phyloP scores from a whole-genome alignment of 2,888 invertebrate genomes.

The Drosophila fulvimacula region DNA sequence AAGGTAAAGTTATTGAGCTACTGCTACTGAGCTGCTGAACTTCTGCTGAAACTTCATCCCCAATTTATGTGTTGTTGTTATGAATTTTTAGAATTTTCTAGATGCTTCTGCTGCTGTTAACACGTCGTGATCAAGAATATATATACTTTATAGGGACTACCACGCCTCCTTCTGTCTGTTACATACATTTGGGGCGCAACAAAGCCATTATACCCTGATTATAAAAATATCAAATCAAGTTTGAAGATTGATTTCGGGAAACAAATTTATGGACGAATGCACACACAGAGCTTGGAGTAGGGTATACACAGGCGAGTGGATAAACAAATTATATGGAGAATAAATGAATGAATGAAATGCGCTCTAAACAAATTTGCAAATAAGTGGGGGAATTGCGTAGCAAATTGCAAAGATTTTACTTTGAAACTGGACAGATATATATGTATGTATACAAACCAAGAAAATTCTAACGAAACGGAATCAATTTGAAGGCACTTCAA shows the following conservation, averaged over 20 bases:
- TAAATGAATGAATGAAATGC: constrained; percentile 30
- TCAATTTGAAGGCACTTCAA: constrained; percentile 41
- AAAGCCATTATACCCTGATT: too few relatives aligned
- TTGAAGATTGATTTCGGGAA: not conserved
- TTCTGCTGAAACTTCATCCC: too few relatives aligned
- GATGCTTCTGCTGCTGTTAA: too few relatives aligned
- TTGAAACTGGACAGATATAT: constrained; percentile 29
- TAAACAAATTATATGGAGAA: constrained; percentile 37
- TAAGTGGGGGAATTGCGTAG: constrained; percentile 22
- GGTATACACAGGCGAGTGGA: constrained; percentile 2
- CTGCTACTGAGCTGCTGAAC: too few relatives aligned
- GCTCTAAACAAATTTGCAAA: constrained; percentile 36
- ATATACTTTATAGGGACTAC: too few relatives aligned
- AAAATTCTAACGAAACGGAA: constrained; percentile 33
- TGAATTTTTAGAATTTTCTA: too few relatives aligned
- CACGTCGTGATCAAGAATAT: too few relatives aligned
- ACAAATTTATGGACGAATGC: not conserved
- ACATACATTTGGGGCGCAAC: too few relatives aligned
- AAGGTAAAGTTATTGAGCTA: too few relatives aligned
- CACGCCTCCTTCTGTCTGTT: too few relatives aligned
- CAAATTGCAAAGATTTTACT: constrained; percentile 20
- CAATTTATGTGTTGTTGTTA: too few relatives aligned
- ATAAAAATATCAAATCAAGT: not conserved
- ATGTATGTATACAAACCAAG: not conserved
- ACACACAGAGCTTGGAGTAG: not conserved